Evolutionary conservation across 1,140 invertebrate genomes (phyloP), one percentile per base, ranked within the genome.

Genomic region (Plectrocnemia conspersa): DNA sequence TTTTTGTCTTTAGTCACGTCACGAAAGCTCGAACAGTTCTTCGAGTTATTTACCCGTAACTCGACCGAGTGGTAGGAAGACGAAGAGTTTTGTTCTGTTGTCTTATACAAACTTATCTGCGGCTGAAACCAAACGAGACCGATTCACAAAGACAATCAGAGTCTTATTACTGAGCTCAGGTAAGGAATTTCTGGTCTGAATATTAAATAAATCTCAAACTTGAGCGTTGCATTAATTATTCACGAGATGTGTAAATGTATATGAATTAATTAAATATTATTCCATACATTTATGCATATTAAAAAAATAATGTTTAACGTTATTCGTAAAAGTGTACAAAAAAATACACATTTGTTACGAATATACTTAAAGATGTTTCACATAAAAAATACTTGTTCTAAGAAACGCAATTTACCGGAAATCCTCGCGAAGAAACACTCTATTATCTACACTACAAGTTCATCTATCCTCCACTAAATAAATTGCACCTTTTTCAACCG

Each of bases 381-480:
- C 27, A 29, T n/a, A n/a, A 7, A 29, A 29, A 29, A 29, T 29
- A 29, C 27, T 29, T n/a, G 6, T 29, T 29, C n/a, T 44, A 21
- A 13, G 7, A 18, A 42, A 7, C 40, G 6, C 40, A 10, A 42
- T 13, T 22, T 7, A 22, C 40, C 13, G 23, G 40, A n/a, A 16
- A 10, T 21, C 16, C 9, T 42, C 36, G 36, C 21, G 36, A 15
- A 40, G 44, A 56, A 56, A 54, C 46, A 56, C 58, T 60, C 58
- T 54, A 60, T 60, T 60, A 60, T 60, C 58, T 60, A 45, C 33
- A 44, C 11, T 44, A 54, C 58, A 56, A 56, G 58, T 60, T 61
- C 59, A 56, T 57, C 55, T 61, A 57, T 61, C 59, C 49, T 35
- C 58, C 58, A 56, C 58, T 61, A 57, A 61, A 61, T 61, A 61